A percentile compares a stretch with the other conserved stretches of the same genome.
These are phyloP conservation scores for Phalacrocorax carbo DNA, from an alignment of 2,113 vertebrate genomes.

Conservation along the genomic window DNA sequence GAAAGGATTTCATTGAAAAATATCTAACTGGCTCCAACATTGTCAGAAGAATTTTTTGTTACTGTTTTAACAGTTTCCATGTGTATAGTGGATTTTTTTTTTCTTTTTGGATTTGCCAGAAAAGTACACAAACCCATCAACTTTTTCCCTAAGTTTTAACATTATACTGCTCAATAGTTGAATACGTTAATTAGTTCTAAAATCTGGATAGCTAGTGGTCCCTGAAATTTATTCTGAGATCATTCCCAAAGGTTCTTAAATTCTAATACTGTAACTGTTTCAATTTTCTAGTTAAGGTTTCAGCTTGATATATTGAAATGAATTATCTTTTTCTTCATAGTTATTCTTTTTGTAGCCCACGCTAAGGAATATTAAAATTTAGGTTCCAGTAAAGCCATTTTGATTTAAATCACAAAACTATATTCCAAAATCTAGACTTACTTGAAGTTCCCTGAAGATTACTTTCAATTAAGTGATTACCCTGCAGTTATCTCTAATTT, in stretches of 20 bases:
- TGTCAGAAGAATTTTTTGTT: neutral
- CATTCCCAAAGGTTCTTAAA: neutral
- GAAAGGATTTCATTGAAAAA: neutral
- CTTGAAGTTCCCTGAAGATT: neutral
- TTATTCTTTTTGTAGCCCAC: neutral
- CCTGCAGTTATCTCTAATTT: neutral
- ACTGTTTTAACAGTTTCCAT: neutral
- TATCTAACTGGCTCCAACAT: neutral
- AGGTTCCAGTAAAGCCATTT: neutral
- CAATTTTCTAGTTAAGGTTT: neutral
- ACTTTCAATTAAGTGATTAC: neutral
- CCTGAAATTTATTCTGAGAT: neutral
- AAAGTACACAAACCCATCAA: neutral
- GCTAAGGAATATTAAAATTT: neutral
- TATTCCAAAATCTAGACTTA: neutral
- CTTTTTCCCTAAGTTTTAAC: neutral
- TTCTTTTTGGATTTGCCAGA: neutral
- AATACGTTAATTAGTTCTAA: neutral
- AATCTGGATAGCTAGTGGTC: neutral
- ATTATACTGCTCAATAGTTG: neutral
- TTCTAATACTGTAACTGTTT: neutral
- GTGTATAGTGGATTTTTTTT: neutral
- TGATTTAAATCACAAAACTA: neutral
- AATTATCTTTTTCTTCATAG: neutral
- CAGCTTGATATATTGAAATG: neutral